A percentile compares a stretch with the other conserved stretches of the same genome.
phyloP scores from a whole-genome alignment of 2,113 vertebrate genomes.

The Blennius ocellaris region DNA sequence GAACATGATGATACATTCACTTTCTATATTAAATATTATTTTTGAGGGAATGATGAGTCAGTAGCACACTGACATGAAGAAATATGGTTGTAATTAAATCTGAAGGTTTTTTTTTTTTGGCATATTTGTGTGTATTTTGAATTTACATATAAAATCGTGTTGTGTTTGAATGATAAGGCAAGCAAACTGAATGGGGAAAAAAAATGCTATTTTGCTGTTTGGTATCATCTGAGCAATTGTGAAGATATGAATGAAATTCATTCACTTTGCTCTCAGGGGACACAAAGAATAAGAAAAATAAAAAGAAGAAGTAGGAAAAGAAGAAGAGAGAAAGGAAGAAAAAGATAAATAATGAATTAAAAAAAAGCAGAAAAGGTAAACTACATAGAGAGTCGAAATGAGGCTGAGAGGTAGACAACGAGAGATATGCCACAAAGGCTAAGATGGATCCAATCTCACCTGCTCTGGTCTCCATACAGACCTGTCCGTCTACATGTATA shows the following conservation, averaged over 20 bases:
- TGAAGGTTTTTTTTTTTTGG: conserved; percentile 9
- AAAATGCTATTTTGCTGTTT: conserved; percentile 50
- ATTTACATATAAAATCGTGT: conserved; percentile 31
- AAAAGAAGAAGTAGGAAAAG: conserved; percentile 1
- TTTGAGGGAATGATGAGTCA: conserved; percentile 73
- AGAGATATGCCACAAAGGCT: conserved; percentile 54
- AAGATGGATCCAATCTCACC: conserved; percentile 66
- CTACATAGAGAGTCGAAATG: conserved; percentile 22
- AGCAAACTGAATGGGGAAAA: conserved; percentile 28
- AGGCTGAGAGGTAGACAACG: conserved; percentile 9
- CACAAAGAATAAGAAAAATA: conserved; percentile 13
- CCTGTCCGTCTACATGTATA: conserved; percentile 74
- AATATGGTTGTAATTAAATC: conserved; percentile 52
- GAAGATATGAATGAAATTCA: conserved; percentile 66
- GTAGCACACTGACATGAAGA: conserved; percentile 51
- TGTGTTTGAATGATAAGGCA: conserved; percentile 21
- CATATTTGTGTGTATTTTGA: conserved; percentile 40
- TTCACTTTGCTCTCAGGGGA: conserved; percentile 59
- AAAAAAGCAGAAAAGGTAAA: not conserved
- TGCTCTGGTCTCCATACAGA: conserved; percentile 69
- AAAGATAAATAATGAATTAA: not conserved
- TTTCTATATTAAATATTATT: conserved; percentile 60
- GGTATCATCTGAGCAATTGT: conserved; percentile 38
- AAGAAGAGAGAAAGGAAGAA: conserved; percentile 3
- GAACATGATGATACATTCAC: conserved; percentile 50